A percentile compares a stretch with the other conserved stretches of the same genome.
These are phyloP conservation scores for Oryctes rhinoceros DNA, from an alignment of 1,140 invertebrate species.

Conservation along the genomic window DNA sequence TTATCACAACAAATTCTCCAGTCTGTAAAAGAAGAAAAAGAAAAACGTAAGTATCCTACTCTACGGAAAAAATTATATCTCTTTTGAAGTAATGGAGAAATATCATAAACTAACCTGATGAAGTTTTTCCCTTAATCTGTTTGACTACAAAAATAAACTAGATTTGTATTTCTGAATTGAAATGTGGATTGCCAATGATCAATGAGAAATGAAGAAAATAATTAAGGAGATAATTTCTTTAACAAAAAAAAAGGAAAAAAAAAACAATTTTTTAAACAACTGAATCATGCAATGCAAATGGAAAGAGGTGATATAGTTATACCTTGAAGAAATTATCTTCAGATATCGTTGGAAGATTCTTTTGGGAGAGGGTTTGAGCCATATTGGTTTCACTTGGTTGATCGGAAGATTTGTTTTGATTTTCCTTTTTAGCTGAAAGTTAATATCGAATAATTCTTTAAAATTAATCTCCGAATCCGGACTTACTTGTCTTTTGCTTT, in stretches of 20 bases:
- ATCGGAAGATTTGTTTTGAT: constrained; percentile 13
- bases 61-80: neutral
- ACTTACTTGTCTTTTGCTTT: constrained; percentile 46
- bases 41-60: neutral
- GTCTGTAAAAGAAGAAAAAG: constrained; percentile 65
- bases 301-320: neutral
- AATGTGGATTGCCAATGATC: constrained; percentile 1
- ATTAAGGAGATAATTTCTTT: too few relatives aligned
- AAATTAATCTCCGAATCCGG: neutral
- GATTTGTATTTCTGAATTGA: neutral
- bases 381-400: neutral
- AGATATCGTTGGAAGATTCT: constrained; percentile 14
- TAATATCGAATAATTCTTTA: neutral
- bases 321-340: constrained; percentile 38
- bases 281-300: neutral
- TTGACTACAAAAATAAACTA: constrained; percentile 47
- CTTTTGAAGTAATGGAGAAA: neutral
- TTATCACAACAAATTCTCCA: constrained; percentile 85
- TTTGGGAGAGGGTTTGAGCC: neutral
- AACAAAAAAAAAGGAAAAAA: constrained; percentile 33
- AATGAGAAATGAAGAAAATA: neutral
- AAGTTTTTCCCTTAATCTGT: constrained; percentile 51
- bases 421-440: constrained; percentile 17
- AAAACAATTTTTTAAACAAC: constrained; percentile 14
- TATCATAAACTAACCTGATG: constrained; percentile 47